Evolutionary conservation across 2,888 invertebrate species (phyloP).

Genomic region (Yponomeuta cagnagella): DNA sequence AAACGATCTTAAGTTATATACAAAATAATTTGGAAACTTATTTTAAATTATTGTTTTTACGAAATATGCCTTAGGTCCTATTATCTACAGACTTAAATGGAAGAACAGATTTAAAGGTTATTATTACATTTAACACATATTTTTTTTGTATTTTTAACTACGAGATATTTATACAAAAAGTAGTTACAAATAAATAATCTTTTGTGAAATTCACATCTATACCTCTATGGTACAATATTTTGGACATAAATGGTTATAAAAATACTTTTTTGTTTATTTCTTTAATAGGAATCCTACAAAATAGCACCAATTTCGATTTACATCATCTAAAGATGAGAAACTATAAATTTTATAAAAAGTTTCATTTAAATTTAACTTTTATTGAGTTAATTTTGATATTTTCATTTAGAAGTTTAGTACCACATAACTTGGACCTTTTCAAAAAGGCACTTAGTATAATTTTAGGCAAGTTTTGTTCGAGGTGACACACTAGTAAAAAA

Average conservation of each 20-base stretch:
- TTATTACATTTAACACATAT: conserved; percentile 16
- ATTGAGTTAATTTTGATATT: neutral
- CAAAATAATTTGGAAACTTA: conserved; percentile 33
- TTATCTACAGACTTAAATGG: conserved; percentile 65
- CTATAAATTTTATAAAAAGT: neutral
- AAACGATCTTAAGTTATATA: conserved; percentile 62
- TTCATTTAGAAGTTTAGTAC: no score
- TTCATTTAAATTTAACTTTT: neutral
- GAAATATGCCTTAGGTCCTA: conserved; percentile 45
- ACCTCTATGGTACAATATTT: conserved; percentile 40
- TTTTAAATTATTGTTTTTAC: conserved; percentile 34
- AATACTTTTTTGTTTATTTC: conserved; percentile 11
- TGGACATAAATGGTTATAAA: conserved; percentile 33
- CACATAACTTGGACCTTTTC: neutral
- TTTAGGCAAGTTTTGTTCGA: conserved; percentile 12
- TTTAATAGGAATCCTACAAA: neutral
- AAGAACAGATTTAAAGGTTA: conserved; percentile 41
- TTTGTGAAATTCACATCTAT: conserved; percentile 31
- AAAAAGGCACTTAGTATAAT: neutral
- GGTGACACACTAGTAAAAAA: neutral
- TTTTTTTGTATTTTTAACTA: conserved; percentile 15
- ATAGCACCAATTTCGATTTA: conserved; percentile 10
- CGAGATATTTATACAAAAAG: conserved; percentile 37
- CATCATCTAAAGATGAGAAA: neutral
- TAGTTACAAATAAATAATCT: conserved; percentile 72